Percentiles rank a stretch among this genome's conserved stretches.
phyloP scores from a whole-genome alignment of 1,140 invertebrate genomes.

The Carposina sasakii region DNA sequence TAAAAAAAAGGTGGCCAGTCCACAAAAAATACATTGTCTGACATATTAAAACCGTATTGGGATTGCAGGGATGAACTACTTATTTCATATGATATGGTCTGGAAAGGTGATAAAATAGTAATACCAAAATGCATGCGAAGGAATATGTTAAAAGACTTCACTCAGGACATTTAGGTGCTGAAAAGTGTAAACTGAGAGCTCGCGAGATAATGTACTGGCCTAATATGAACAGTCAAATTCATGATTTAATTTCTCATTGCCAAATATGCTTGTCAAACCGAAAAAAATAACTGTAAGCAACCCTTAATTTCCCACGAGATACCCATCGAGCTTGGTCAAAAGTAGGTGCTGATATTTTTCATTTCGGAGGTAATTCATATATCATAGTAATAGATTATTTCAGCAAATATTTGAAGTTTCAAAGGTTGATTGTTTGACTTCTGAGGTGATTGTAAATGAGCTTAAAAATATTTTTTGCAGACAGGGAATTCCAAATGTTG shows the following conservation, averaged over 20 bases:
- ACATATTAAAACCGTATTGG: background rate
- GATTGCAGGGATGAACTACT: background rate
- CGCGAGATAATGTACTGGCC: constrained; percentile 1
- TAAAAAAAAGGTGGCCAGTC: background rate
- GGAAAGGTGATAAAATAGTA: background rate
- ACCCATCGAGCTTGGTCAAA: background rate
- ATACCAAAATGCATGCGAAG: background rate
- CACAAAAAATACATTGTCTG: background rate
- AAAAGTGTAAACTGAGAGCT: background rate
- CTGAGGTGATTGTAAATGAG: constrained; percentile 18
- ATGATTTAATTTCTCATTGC: background rate
- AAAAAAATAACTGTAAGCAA: constrained; percentile 6
- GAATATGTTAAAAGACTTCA: background rate
- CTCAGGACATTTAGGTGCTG: background rate
- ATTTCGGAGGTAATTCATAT: constrained; percentile 38
- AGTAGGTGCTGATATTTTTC: constrained; percentile 30
- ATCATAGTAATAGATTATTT: constrained; percentile 47
- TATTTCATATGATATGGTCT: background rate
- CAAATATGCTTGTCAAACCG: background rate
- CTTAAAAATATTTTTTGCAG: constrained; percentile 41
- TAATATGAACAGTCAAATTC: background rate
- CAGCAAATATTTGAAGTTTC: constrained; percentile 39
- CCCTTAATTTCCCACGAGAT: background rate
- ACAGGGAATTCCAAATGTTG: constrained; percentile 46
- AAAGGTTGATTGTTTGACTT: constrained; percentile 12